A percentile compares a stretch with the other conserved stretches of the same genome.
Evolutionary conservation across 2,797 vertebrate species (phyloP).

Genomic region (Coluber constrictor): DNA sequence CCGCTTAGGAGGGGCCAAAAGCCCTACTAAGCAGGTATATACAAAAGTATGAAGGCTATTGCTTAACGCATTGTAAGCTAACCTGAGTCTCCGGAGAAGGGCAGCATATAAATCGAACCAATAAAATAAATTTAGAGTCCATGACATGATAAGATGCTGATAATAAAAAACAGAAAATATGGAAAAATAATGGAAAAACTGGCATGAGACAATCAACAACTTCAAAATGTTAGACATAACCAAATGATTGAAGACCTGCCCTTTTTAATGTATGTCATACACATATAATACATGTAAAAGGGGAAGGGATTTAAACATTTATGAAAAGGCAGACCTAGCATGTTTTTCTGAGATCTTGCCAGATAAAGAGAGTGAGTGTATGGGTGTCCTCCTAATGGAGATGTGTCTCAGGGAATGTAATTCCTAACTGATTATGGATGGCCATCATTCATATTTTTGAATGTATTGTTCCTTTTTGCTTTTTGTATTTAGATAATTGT

Average conservation of each 20-base stretch:
- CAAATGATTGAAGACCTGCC: background rate
- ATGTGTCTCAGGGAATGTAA: background rate
- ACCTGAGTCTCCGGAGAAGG: too few species aligned
- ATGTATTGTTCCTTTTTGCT: background rate
- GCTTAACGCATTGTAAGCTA: too few species aligned
- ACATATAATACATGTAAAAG: background rate
- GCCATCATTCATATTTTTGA: background rate
- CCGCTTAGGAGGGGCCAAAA: too few species aligned
- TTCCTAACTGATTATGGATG: background rate
- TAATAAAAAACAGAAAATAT: slow-evolving; percentile 31
- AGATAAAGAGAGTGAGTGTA: background rate
- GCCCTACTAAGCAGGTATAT: too few species aligned
- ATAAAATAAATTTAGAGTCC: slow-evolving; percentile 28
- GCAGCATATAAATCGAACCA: too few species aligned
- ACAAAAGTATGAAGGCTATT: too few species aligned
- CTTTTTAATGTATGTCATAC: background rate
- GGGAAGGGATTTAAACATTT: background rate
- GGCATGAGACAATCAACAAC: background rate
- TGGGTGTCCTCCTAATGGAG: background rate
- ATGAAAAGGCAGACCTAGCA: background rate
- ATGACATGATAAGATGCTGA: slow-evolving; percentile 36
- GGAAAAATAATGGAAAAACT: background rate
- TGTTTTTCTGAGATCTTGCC: background rate
- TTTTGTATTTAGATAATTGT: background rate
- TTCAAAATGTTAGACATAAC: background rate